Conservation (phyloP, 1,140 invertebrate genomes). For the Rhysida immarginata region DNA sequence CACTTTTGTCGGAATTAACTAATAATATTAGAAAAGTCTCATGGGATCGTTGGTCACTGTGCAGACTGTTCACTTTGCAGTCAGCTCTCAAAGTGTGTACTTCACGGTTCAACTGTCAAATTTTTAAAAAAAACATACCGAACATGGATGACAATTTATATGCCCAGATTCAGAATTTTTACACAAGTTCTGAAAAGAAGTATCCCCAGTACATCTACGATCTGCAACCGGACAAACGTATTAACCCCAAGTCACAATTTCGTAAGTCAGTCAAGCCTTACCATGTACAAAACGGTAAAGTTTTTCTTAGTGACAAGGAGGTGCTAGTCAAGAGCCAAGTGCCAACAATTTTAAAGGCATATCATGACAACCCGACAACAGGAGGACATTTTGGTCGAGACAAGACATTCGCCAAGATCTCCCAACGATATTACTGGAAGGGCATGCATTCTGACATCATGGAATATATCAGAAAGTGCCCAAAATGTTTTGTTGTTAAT, state of each 20-base stretch:
- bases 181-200: neutral
- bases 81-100: no score
- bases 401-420: conserved; percentile 3
- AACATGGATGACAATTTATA: neutral
- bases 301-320: neutral
- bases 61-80: no score
- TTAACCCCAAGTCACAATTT: neutral
- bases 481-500: neutral
- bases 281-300: neutral
- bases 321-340: neutral
- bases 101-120: no score
- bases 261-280: no score
- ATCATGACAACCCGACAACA: neutral
- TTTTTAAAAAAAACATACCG: neutral
- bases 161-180: neutral
- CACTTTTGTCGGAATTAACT: no score
- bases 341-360: neutral
- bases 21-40: no score
- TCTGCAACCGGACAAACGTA: neutral
- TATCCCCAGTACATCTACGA: neutral
- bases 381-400: neutral
- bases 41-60: no score
- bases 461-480: conserved; percentile 1
- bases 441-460: conserved; percentile 3
- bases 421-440: conserved; percentile 3